These are phyloP conservation scores for Hemicordylus capensis DNA, from an alignment of 2,113 vertebrate species.

Conservation along the genomic window DNA sequence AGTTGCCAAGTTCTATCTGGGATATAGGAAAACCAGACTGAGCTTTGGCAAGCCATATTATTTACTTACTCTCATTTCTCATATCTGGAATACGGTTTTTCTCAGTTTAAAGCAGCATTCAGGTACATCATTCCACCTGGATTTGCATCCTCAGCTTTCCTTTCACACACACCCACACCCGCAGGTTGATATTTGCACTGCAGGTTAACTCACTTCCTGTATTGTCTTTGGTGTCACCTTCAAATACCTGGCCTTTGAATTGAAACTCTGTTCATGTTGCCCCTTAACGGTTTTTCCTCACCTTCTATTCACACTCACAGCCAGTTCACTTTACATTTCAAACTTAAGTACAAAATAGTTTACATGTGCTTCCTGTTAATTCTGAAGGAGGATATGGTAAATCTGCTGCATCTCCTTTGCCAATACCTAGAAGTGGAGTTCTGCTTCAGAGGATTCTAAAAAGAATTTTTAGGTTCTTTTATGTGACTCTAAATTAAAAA, in stretches of 20 bases:
- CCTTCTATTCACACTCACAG: not conserved
- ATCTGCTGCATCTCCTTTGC: not conserved
- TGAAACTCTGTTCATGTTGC: not conserved
- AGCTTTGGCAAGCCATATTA: not conserved
- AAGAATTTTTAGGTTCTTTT: not conserved
- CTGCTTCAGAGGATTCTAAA: not conserved
- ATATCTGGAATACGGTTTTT: not conserved
- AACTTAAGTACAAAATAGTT: not conserved
- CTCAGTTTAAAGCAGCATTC: not conserved
- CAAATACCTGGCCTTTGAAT: not conserved
- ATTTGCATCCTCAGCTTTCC: not conserved
- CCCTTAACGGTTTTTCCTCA: not conserved
- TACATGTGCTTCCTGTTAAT: not conserved
- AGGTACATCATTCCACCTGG: not conserved
- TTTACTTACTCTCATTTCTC: constrained; percentile 28
- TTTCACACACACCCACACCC: not conserved
- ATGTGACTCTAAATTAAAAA: not conserved
- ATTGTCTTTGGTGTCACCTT: not conserved
- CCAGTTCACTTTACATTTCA: not conserved
- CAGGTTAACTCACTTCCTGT: not conserved
- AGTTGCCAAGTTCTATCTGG: constrained; percentile 39
- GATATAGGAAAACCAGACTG: constrained; percentile 26
- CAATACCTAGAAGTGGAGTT: not conserved
- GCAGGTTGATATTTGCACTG: not conserved
- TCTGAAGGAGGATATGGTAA: not conserved